Base-by-base conservation (phyloP, 2,797 vertebrate species). In the Anabas testudineus region DNA sequence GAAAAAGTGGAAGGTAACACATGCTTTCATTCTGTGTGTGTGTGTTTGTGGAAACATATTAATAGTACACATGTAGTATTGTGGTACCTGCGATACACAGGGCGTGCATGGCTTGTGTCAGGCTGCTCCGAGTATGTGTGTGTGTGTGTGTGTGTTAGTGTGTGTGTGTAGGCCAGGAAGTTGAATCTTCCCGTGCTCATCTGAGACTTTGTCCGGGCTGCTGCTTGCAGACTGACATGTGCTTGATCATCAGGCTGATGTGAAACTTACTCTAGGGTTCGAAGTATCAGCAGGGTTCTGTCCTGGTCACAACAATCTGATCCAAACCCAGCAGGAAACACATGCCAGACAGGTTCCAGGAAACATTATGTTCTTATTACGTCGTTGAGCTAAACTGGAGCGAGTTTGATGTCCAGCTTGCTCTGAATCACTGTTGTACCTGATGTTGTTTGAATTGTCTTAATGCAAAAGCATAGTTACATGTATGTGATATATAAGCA, bases 71-170 rank as follows among this genome's bases (percentile, higher is more conserved):
- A 10, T 78, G 24, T 28, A 16, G 49, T 19, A 5, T 21, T 7
- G 48, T 61, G 73, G 60, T 55, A 42, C 41, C n/a, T 4, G 49
- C 60, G 16, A 36, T 41, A 37, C 63, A 26, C 24, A 45, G 61
- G 53, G 51, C 67, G 3, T 80, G 85, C 85, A 87, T 83, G 87
- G 76, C 84, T 88, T 84, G 54, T 56, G 52, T 64, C 2, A 12
- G 30, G 56, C 68, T 69, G 47, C 56, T 67, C 60, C 7, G 42
- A 39, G 45, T n/a, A n/a, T n/a, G n/a, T n/a, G n/a, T n/a, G n/a
- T n/a, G n/a, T n/a, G n/a, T n/a, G n/a, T n/a, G n/a, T n/a, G n/a
- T n/a, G n/a, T n/a, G n/a, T n/a, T n/a, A n/a, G n/a, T n/a, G 67
- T 67, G 10, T 58, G 46, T 54, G 55, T 56, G 57, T 18, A 5